These are phyloP conservation scores for Nephrotoma flavescens DNA, from an alignment of 2,888 invertebrate species.

Conservation along the genomic window DNA sequence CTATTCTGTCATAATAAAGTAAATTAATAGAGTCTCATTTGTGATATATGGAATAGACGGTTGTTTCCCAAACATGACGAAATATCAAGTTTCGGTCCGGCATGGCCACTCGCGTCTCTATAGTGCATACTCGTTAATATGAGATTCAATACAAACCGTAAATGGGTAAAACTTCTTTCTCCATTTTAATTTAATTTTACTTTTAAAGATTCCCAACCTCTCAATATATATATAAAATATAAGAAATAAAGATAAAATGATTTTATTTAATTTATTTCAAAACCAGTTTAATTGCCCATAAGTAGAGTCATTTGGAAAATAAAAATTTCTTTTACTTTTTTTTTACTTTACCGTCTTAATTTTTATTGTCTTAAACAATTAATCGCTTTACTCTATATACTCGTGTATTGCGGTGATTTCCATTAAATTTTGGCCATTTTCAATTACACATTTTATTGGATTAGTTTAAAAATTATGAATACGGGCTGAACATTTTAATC, in stretches of 20 bases:
- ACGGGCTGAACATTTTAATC: neutral
- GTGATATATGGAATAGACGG: neutral
- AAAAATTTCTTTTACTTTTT: neutral
- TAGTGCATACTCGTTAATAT: neutral
- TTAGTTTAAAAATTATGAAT: neutral
- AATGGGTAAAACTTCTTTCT: neutral
- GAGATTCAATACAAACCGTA: neutral
- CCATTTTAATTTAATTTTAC: neutral
- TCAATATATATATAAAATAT: neutral
- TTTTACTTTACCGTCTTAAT: neutral
- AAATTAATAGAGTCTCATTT: neutral
- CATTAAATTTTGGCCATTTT: neutral
- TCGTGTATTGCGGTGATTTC: neutral
- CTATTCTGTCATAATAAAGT: neutral
- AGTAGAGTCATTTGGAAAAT: neutral
- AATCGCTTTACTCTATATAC: neutral
- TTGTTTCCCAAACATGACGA: neutral
- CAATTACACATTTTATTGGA: neutral
- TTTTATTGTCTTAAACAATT: neutral
- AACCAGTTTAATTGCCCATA: neutral
- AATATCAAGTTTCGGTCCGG: neutral
- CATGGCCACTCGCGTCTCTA: neutral
- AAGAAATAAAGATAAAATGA: neutral
- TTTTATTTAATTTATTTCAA: neutral
- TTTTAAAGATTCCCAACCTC: neutral